These are phyloP conservation scores for Meloidogyne floridensis DNA, from an alignment of 1,140 invertebrate genomes.

Conservation along the genomic window DNA sequence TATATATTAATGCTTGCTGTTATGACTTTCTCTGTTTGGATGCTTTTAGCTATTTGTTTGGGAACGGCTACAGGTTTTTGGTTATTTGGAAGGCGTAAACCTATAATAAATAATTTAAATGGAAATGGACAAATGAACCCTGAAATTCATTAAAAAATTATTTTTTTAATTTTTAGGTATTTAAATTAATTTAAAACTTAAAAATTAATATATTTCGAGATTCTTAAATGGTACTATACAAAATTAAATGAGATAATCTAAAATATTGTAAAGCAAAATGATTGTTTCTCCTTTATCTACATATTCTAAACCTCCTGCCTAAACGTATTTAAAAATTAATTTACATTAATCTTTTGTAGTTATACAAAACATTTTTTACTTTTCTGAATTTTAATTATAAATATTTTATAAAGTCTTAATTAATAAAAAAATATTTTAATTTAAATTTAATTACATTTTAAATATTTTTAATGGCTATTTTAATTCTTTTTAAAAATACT, in stretches of 20 bases:
- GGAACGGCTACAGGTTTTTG: slow-evolving; percentile 88
- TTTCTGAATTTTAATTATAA: too few relatives aligned
- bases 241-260: too few relatives aligned
- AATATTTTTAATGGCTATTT: slow-evolving; percentile 25
- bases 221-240: too few relatives aligned
- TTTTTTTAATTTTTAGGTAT: slow-evolving; percentile 6
- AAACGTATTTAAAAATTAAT: too few relatives aligned
- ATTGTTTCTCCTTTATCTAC: too few relatives aligned
- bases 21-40: slow-evolving; percentile 95
- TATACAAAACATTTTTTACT: too few relatives aligned
- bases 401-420: too few relatives aligned
- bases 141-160: slow-evolving; percentile 24
- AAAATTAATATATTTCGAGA: slow-evolving; percentile 12
- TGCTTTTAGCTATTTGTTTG: slow-evolving; percentile 83
- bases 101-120: background rate
- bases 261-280: too few relatives aligned
- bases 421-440: too few relatives aligned
- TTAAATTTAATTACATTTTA: too few relatives aligned
- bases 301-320: too few relatives aligned
- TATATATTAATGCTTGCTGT: slow-evolving; percentile 94
- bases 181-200: background rate
- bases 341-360: too few relatives aligned
- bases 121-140: background rate
- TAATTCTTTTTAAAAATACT: background rate
- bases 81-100: slow-evolving; percentile 74